Evolutionary conservation across 2,113 vertebrate species (phyloP).

Genomic region (Oreochromis aureus): DNA sequence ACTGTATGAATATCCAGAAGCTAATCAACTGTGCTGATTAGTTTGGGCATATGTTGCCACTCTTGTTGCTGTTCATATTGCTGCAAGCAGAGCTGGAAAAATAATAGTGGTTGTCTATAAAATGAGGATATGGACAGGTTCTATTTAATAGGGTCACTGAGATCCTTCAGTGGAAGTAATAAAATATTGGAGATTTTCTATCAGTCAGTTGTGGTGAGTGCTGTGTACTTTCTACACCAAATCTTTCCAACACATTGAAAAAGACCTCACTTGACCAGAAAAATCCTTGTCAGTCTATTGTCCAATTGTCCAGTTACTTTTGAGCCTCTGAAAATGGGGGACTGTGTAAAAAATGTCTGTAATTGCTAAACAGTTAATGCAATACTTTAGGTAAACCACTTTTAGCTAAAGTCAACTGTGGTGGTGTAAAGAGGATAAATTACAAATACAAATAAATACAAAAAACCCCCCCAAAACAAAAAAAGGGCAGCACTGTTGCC

Average conservation of each 20-base stretch:
- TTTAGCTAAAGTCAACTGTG: background rate
- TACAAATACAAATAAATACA: background rate
- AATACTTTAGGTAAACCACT: background rate
- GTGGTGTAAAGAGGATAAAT: background rate
- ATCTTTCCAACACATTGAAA: background rate
- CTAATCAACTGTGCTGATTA: conserved; percentile 18
- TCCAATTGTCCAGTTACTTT: background rate
- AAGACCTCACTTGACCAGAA: background rate
- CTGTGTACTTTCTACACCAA: background rate
- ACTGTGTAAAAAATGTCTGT: background rate
- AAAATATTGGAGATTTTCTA: background rate
- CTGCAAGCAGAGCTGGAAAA: background rate
- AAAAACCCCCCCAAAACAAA: background rate
- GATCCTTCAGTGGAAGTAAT: background rate
- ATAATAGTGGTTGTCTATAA: background rate
- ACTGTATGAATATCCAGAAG: conserved; percentile 2
- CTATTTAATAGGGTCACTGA: background rate
- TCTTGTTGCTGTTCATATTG: background rate
- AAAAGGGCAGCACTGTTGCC: background rate
- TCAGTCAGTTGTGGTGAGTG: background rate
- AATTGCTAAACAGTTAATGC: background rate
- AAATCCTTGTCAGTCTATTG: background rate
- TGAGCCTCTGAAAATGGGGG: background rate
- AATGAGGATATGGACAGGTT: background rate
- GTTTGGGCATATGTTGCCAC: conserved; percentile 17